Evolutionary conservation across 2,888 invertebrate genomes (phyloP), one percentile per base, ranked within the genome.

Genomic region (Melinaea menophilus): DNA sequence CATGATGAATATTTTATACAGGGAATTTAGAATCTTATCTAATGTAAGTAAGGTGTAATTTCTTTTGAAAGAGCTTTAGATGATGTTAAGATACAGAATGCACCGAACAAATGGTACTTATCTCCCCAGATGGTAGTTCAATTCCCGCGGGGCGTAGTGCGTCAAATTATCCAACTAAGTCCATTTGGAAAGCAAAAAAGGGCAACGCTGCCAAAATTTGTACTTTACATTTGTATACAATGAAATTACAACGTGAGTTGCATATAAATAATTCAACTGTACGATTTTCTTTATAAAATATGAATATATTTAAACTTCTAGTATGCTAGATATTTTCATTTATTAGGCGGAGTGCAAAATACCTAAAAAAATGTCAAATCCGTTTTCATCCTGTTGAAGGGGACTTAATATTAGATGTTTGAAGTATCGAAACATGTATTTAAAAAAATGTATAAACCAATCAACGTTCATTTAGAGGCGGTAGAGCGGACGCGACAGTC

Each of bases 91-190:
- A 61, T 55, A 56, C 60, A 64, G 64, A 66, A 68, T 71, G 71
- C 67, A 70, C 56, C 59, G 73, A 64, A 66, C 70, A 69, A 66
- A 67, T 70, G 68, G 68, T 63, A 56, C 51, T 72, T 73, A 76
- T 73, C 73, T 75, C 79, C 78, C 80, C 78, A 81, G 78, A 79
- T 80, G 79, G 77, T 76, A 72, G 79, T 80, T 81, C 74, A 54
- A 71, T 69, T 81, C 86, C 81, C 85, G 51, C 66, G 79, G 76
- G 85, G 79, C 71, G 66, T 67, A 72, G 69, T 69, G 73, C 72
- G 75, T 82, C 82, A 81, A 84, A 85, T 85, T 84, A 84, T 85
- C 85, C 83, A 83, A 82, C 83, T 84, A 85, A 86, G 82, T 83
- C 79, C 80, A 83, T 85, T 85, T 83, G 82, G 82, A 81, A 80